Conservation (phyloP, 1,140 invertebrate species). For the Globodera ellingtonae region DNA sequence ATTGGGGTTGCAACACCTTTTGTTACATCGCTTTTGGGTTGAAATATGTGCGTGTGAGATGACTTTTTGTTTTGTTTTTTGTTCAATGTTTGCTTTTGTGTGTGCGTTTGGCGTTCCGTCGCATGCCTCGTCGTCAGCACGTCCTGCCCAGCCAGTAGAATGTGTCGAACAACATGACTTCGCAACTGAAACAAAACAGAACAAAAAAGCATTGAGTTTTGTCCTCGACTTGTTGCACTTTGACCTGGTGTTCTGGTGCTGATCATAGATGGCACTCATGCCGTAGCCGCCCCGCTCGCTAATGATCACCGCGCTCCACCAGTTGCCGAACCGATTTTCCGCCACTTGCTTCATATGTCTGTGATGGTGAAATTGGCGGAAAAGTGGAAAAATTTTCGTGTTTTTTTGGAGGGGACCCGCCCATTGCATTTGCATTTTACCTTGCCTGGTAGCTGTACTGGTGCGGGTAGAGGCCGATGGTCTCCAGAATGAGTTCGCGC, state of each 20-base stretch:
- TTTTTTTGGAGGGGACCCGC: neutral
- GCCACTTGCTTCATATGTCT: conserved; percentile 65
- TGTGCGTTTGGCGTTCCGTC: neutral
- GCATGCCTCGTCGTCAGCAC: conserved; percentile 42
- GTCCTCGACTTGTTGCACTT: neutral
- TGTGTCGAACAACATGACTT: conserved; percentile 62
- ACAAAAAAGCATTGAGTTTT: neutral
- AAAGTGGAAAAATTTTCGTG: conserved; percentile 9
- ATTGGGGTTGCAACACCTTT: neutral
- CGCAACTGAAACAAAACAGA: conserved; percentile 54
- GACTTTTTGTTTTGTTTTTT: neutral
- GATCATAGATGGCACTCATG: conserved; percentile 61
- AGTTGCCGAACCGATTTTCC: conserved; percentile 63
- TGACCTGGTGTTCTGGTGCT: conserved; percentile 64
- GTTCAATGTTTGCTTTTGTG: neutral
- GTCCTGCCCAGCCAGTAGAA: conserved; percentile 64
- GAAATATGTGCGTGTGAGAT: neutral
- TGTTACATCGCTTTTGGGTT: no score
- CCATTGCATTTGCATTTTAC: conserved; percentile 33
- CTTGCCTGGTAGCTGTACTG: conserved; percentile 65
- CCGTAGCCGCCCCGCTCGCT: conserved; percentile 64
- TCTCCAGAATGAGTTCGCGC: conserved; percentile 61
- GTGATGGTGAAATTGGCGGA: conserved; percentile 19
- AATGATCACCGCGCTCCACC: conserved; percentile 65
- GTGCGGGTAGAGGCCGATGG: conserved; percentile 63